Evolutionary conservation across 1,140 invertebrate genomes (phyloP).

Genomic region (Harlomillsia oculata): DNA sequence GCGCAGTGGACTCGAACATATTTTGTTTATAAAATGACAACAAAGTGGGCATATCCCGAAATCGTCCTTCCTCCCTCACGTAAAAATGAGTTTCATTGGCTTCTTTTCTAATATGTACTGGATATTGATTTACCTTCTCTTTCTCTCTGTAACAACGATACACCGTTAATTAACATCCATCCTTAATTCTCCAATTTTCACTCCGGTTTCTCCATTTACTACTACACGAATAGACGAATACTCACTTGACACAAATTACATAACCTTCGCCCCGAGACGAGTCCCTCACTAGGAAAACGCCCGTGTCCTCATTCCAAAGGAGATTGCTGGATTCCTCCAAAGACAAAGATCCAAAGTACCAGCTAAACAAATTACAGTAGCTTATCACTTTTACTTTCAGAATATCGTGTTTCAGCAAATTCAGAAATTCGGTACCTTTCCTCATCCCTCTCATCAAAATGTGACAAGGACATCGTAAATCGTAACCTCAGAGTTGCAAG

Average conservation of each 20-base stretch:
- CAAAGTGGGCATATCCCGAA: slow-evolving; percentile 19
- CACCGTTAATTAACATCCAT: neutral
- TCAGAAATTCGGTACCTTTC: no score
- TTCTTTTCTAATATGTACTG: neutral
- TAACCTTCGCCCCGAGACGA: slow-evolving; percentile 20
- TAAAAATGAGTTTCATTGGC: neutral
- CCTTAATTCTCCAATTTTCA: neutral
- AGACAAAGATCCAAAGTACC: slow-evolving; percentile 10
- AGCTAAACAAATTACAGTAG: neutral
- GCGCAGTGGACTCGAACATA: slow-evolving; percentile 20
- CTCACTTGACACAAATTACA: slow-evolving; percentile 31
- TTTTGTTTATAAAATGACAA: slow-evolving; percentile 30
- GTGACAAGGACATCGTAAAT: no score
- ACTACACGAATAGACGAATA: neutral
- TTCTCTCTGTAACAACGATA: neutral
- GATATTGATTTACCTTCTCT: neutral
- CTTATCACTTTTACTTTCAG: no score
- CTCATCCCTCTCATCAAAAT: no score
- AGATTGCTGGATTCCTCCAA: slow-evolving; percentile 16
- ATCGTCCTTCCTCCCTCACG: slow-evolving; percentile 22
- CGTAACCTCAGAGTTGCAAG: no score
- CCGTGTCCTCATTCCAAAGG: slow-evolving; percentile 12
- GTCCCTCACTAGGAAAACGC: slow-evolving; percentile 24
- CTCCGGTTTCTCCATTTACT: neutral
- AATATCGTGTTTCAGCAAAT: no score